Evolutionary conservation across 2,888 invertebrate genomes (phyloP), one percentile per base, ranked within the genome.

Genomic region (Argyresthia goedartella): DNA sequence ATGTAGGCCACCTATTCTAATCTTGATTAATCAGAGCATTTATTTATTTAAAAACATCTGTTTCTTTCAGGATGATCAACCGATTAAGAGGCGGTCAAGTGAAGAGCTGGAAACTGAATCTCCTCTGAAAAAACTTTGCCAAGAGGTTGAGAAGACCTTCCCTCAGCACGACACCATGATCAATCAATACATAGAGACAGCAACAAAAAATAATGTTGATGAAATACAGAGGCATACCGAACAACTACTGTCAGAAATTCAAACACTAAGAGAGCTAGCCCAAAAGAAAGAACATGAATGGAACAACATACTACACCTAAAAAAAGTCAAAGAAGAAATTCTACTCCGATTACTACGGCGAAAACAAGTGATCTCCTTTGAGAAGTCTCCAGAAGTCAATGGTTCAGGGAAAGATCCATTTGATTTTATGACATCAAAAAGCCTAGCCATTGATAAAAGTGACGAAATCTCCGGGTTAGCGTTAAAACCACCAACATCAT

Each of bases 241-340:
- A 62, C 91, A 91, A 61, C 79, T 93, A 7, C 76, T 90, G 2
- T 76, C 88, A 0, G 92, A 92, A 68, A 90, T 94, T 55, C 88
- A 92, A 63, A 91, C 92, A 0, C 76, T 95, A 55, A 88, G 92
- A 57, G 93, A 92, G 62, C 79, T 95, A 50, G 92, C 95, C 0
- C 89, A 90, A 62, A 91, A 92, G 65, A 95, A 95, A 71, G 96
- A 96, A 78, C 89, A 91, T 61, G 95, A 96, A 73, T 94, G 95
- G 93, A 95, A 95, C 70, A 92, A 93, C 55, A 91, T 96, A 52
- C 73, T 95, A 11, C 92, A 94, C 64, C 81, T 95, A 59, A 93
- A 93, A 69, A 95, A 95, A 71, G 88, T 95, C 4, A 95, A 96
- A 78, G 94, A 95, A 66, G 95, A 95, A 67, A 89, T 95, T 16